Evolutionary conservation across 2,113 vertebrate species (phyloP).

Genomic region (Dolichotis patagonum): DNA sequence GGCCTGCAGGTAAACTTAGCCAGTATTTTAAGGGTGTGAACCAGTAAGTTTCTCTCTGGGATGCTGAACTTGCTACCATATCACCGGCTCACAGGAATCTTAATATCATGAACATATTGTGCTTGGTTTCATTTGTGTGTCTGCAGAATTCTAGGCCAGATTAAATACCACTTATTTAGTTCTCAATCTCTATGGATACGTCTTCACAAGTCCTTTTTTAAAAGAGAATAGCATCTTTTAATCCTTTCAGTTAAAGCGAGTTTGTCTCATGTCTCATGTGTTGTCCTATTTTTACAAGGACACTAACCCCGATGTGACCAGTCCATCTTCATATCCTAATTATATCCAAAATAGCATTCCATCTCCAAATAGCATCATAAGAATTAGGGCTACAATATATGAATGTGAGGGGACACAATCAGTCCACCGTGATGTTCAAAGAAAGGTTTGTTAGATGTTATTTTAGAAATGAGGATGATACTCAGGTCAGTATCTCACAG

Average conservation of each 20-base stretch:
- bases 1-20: neutral
- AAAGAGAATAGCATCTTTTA: too few relatives aligned
- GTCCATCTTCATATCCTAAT: neutral
- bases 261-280: neutral
- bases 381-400: neutral
- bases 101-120: neutral
- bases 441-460: neutral
- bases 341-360: neutral
- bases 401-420: neutral
- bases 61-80: neutral
- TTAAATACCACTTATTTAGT: neutral
- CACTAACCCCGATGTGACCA: neutral
- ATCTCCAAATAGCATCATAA: neutral
- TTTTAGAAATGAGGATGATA: constrained; percentile 1
- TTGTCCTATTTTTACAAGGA: neutral
- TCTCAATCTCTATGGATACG: neutral
- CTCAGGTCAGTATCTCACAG: neutral
- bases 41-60: neutral
- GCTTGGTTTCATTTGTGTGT: neutral
- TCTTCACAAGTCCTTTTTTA: neutral
- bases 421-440: neutral
- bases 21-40: neutral
- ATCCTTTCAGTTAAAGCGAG: neutral
- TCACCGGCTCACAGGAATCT: neutral
- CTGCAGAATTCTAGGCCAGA: neutral